phyloP scores from a whole-genome alignment of 2,113 vertebrate species.

The Cyprinodon tularosa region DNA sequence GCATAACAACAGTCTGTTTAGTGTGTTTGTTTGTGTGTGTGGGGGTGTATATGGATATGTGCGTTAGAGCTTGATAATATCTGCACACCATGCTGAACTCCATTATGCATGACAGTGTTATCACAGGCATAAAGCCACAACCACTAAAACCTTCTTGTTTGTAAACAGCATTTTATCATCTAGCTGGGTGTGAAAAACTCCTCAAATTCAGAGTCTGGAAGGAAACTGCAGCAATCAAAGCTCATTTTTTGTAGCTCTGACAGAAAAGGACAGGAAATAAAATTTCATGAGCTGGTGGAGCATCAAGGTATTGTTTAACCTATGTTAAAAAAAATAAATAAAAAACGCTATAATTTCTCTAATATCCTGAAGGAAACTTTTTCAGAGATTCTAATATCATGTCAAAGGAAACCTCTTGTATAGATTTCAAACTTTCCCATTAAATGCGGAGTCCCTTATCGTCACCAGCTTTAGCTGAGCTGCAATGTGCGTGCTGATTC shows the following conservation, averaged over 20 bases:
- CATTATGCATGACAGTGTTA: constrained; percentile 52
- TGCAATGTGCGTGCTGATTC: neutral
- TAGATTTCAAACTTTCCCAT: neutral
- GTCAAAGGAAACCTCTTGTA: neutral
- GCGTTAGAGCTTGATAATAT: constrained; percentile 43
- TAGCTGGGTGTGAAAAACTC: constrained; percentile 8
- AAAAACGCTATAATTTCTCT: neutral
- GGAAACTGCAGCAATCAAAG: constrained; percentile 37
- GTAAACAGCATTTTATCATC: constrained; percentile 44
- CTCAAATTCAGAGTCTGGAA: constrained; percentile 16
- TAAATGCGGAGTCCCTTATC: neutral
- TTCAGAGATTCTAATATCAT: neutral
- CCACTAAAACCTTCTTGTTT: constrained; percentile 44
- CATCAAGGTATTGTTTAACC: constrained; percentile 12
- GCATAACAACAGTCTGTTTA: constrained; percentile 23
- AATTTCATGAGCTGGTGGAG: constrained; percentile 5
- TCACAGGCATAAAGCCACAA: constrained; percentile 41
- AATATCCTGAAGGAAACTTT: neutral
- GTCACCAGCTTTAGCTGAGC: neutral
- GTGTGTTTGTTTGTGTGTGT: constrained; percentile 11
- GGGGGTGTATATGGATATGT: constrained; percentile 4
- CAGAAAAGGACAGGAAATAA: constrained; percentile 11
- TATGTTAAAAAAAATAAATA: neutral
- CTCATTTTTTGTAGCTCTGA: constrained; percentile 34
- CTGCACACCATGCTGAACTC: constrained; percentile 47